Evolutionary conservation across 2,113 vertebrate species (phyloP).

Genomic region (Azemiops feae): DNA sequence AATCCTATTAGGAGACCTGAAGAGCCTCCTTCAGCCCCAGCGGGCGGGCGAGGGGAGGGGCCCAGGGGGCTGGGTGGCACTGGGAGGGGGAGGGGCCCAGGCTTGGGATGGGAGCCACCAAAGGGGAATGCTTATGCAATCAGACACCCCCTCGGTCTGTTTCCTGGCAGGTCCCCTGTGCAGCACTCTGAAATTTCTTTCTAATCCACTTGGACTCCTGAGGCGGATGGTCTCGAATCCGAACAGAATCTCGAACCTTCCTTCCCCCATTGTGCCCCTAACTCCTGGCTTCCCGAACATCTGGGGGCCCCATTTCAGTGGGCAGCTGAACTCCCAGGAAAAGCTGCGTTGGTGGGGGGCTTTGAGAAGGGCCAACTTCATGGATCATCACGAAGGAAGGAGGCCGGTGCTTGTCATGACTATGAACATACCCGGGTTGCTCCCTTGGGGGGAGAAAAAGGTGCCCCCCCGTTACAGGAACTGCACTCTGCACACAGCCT

Average conservation of each 20-base stretch:
- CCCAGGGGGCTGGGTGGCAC: neutral
- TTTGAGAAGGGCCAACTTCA: neutral
- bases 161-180: neutral
- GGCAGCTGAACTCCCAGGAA: neutral
- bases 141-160: no score
- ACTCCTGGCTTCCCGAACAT: neutral
- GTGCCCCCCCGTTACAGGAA: neutral
- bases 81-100: neutral
- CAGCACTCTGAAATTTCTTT: neutral
- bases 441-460: neutral
- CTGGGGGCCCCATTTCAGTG: neutral
- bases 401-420: neutral
- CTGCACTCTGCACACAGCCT: neutral
- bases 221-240: neutral
- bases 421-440: neutral
- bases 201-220: neutral
- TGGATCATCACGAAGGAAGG: neutral
- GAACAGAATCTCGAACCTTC: neutral
- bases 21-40: neutral
- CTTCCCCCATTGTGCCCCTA: neutral
- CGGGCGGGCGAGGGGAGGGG: neutral
- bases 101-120: neutral
- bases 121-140: neutral
- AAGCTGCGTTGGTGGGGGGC: neutral
- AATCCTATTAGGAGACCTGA: neutral